Percentiles rank a stretch among this genome's conserved stretches.
phyloP scores from a whole-genome alignment of 2,888 invertebrate genomes.

The Ophion ellenae region DNA sequence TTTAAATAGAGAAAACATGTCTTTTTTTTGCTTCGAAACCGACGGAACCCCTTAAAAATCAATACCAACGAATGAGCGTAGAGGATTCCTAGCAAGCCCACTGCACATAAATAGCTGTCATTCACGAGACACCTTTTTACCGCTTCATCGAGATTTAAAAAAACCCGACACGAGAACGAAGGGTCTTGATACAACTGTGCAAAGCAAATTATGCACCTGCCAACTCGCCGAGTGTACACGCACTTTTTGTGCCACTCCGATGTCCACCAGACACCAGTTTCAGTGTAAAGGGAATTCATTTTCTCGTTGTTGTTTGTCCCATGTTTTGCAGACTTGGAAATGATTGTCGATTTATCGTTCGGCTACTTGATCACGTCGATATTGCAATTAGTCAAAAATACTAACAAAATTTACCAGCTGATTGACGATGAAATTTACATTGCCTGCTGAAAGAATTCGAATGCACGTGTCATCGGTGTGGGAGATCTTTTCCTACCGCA shows the following conservation, averaged over 20 bases:
- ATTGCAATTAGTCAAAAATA: not conserved
- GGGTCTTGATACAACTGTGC: not conserved
- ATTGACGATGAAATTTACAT: not conserved
- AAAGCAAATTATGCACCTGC: not conserved
- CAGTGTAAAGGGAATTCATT: no score
- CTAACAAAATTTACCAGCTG: not conserved
- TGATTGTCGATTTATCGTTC: not conserved
- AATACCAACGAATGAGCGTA: not conserved
- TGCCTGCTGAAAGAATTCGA: not conserved
- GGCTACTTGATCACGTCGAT: not conserved
- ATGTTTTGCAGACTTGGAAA: not conserved
- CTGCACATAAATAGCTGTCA: no score
- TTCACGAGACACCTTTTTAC: not conserved
- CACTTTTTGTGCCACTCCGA: no score
- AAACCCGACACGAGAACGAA: not conserved
- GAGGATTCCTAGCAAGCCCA: not conserved
- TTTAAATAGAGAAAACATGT: no score
- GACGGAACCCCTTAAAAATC: no score
- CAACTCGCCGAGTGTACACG: not conserved
- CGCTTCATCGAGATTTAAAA: not conserved
- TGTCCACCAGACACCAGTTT: no score
- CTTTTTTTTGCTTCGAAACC: no score
- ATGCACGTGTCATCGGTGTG: not conserved
- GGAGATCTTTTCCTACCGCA: not conserved
- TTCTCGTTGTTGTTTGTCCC: no score